Evolutionary conservation across 2,113 vertebrate genomes (phyloP).

Genomic region (Rhinogobius similis): DNA sequence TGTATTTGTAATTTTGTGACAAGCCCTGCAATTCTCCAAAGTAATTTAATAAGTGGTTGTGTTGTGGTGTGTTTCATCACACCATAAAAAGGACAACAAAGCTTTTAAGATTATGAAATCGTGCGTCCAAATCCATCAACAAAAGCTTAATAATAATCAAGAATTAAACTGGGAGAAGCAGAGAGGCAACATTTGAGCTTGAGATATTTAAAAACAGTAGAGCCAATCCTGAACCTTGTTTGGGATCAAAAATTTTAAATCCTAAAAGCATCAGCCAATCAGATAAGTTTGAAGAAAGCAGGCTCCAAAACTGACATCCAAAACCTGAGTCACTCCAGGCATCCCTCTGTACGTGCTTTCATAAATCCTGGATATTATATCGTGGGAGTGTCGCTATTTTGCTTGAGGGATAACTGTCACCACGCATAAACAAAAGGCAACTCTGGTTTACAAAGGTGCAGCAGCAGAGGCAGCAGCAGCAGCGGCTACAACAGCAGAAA

Average conservation of each 20-base stretch:
- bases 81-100: neutral
- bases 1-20: neutral
- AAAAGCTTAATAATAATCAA: neutral
- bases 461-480: constrained; percentile 3
- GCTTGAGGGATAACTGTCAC: neutral
- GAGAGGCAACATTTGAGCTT: neutral
- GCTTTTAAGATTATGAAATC: neutral
- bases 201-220: neutral
- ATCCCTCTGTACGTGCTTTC: constrained; percentile 1
- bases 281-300: constrained; percentile 32
- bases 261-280: constrained; percentile 1
- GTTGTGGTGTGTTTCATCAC: neutral
- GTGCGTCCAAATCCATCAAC: neutral
- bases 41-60: constrained; percentile 2
- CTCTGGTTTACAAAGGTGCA: constrained; percentile 18
- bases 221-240: neutral
- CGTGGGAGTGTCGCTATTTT: neutral
- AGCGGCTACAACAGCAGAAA: neutral
- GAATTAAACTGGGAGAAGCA: neutral
- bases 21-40: neutral
- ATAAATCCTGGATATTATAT: constrained; percentile 16
- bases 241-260: neutral
- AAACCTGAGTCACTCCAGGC: constrained; percentile 8
- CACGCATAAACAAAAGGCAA: constrained; percentile 14
- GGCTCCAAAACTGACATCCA: neutral